These are phyloP conservation scores for Eptatretus burgeri DNA, from an alignment of 2,113 vertebrate species.

Conservation along the genomic window DNA sequence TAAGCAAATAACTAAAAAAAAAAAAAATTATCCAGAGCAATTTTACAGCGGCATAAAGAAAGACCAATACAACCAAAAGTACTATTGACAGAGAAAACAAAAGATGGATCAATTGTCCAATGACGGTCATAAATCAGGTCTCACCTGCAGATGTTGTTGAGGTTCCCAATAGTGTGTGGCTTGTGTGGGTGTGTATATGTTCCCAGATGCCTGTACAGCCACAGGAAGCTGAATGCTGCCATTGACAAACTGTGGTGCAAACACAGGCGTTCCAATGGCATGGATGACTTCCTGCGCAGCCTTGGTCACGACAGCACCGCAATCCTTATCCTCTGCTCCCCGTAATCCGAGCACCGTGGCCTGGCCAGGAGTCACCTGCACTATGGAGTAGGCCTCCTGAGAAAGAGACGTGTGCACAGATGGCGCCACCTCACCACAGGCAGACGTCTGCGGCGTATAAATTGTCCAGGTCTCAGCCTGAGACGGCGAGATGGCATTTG, in stretches of 20 bases:
- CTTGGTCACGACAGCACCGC: conserved; percentile 33
- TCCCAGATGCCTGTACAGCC: conserved; percentile 79
- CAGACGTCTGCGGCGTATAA: conserved; percentile 61
- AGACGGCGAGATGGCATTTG: conserved; percentile 89
- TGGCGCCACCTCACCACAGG: conserved; percentile 50
- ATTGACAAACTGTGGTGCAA: conserved; percentile 97
- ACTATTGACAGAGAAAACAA: conserved; percentile 8
- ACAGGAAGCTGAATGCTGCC: conserved; percentile 98
- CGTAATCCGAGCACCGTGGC: conserved; percentile 28
- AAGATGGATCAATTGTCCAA: not conserved
- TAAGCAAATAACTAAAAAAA: not conserved
- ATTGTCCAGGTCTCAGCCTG: conserved; percentile 98
- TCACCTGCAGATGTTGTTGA: conserved; percentile 53
- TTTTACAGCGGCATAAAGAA: not conserved
- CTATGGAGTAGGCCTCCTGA: conserved; percentile 70
- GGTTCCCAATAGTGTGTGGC: conserved; percentile 97
- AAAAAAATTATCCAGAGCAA: no score
- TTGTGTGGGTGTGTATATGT: conserved; percentile 35
- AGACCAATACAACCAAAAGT: not conserved
- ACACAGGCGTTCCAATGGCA: conserved; percentile 54
- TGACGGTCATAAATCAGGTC: conserved; percentile 18
- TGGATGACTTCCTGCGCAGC: conserved; percentile 86
- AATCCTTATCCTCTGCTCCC: conserved; percentile 62
- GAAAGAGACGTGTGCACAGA: conserved; percentile 89
- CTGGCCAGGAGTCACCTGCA: conserved; percentile 48